Percentiles rank a stretch among this genome's conserved stretches.
phyloP scores from a whole-genome alignment of 92 coral and sea anemone species.

The Heteractis magnifica region DNA sequence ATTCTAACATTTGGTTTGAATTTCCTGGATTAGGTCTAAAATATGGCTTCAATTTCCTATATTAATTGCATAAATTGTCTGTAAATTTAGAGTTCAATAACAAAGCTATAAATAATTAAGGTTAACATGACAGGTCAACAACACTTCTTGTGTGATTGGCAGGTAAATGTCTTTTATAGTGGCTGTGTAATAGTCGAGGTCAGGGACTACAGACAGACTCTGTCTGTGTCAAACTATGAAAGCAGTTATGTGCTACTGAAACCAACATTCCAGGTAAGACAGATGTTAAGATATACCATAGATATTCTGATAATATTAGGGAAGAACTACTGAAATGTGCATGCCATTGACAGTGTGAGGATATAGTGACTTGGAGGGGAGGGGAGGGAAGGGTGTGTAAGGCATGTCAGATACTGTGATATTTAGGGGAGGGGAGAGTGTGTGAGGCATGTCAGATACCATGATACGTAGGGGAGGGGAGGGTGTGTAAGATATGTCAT shows the following conservation, averaged over 20 bases:
- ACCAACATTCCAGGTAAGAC: conserved; percentile 91
- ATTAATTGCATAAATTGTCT: neutral
- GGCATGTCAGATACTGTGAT: too few relatives aligned
- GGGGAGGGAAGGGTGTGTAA: neutral
- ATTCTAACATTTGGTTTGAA: neutral
- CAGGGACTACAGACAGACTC: conserved; percentile 87
- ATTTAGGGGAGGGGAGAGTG: neutral
- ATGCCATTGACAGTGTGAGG: neutral
- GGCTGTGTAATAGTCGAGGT: conserved; percentile 99
- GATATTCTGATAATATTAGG: neutral
- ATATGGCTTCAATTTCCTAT: conserved; percentile 4
- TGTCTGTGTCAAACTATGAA: conserved; percentile 63
- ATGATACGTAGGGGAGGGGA: neutral
- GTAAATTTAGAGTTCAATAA: neutral
- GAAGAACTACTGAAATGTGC: neutral
- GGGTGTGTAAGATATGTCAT: neutral
- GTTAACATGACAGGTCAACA: neutral
- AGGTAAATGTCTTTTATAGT: conserved; percentile 91
- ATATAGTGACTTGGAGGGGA: neutral
- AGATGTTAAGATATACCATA: neutral
- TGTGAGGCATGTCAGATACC: neutral
- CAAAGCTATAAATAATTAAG: neutral
- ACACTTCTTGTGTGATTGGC: neutral
- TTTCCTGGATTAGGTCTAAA: conserved; percentile 3
- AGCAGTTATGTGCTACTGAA: conserved; percentile 84